Conservation (phyloP, 2,888 invertebrate genomes). For the Campaea margaritaria region DNA sequence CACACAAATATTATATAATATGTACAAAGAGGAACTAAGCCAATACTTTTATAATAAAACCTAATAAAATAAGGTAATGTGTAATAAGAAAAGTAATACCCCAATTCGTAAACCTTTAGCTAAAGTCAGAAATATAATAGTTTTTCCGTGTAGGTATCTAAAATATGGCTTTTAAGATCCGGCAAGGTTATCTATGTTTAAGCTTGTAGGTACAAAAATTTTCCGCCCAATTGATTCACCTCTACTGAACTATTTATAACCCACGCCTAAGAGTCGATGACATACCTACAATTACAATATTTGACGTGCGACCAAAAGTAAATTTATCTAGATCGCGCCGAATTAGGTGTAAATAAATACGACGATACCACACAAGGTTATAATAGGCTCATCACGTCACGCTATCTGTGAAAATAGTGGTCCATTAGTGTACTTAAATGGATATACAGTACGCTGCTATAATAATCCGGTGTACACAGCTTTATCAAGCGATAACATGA, state of each 20-base stretch:
- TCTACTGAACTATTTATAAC: constrained; percentile 13
- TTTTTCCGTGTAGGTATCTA: too few species aligned
- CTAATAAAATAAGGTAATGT: too few species aligned
- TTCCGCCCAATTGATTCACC: constrained; percentile 21
- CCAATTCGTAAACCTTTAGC: too few species aligned
- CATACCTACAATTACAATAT: constrained; percentile 7
- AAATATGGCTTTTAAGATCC: constrained; percentile 4
- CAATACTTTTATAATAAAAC: too few species aligned
- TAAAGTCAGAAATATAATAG: too few species aligned
- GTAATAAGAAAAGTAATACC: too few species aligned
- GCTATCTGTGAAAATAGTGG: constrained; percentile 18
- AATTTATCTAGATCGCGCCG: neutral
- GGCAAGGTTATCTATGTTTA: constrained; percentile 17
- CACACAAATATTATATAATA: too few species aligned
- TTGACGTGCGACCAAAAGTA: constrained; percentile 5
- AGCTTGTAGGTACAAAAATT: constrained; percentile 11
- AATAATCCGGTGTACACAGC: constrained; percentile 47
- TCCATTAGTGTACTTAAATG: constrained; percentile 16
- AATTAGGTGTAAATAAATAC: constrained; percentile 14
- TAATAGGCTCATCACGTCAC: constrained; percentile 9
- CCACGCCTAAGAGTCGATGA: constrained; percentile 14
- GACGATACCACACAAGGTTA: constrained; percentile 25
- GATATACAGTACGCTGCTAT: constrained; percentile 18
- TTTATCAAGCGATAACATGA: constrained; percentile 58
- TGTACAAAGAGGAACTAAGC: too few species aligned